Percentiles rank a stretch among this genome's conserved stretches.
These are phyloP conservation scores for Argyrosomus japonicus DNA, from an alignment of 2,113 vertebrate genomes.

Conservation along the genomic window DNA sequence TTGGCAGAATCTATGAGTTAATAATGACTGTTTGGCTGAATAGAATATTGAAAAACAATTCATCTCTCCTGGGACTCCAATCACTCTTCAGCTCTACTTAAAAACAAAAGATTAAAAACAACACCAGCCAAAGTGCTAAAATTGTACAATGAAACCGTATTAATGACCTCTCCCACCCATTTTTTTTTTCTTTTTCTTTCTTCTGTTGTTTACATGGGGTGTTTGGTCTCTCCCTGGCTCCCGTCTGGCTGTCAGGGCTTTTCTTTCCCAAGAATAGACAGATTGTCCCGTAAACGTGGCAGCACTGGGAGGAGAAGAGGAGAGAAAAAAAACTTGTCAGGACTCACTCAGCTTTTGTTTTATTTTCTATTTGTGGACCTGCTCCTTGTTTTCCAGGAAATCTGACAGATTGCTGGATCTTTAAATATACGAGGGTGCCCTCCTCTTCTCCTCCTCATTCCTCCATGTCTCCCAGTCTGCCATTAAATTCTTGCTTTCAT, in stretches of 20 bases:
- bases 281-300: constrained; percentile 69
- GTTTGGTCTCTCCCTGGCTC: constrained; percentile 52
- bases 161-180: constrained; percentile 16
- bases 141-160: constrained; percentile 14
- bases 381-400: constrained; percentile 41
- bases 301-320: constrained; percentile 36
- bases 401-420: constrained; percentile 30
- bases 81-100: background rate
- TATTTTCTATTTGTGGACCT: constrained; percentile 47
- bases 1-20: background rate
- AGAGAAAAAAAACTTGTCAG: constrained; percentile 12
- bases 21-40: background rate
- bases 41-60: background rate
- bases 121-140: background rate
- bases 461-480: background rate
- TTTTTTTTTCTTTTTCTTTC: background rate
- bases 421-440: constrained; percentile 27
- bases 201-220: constrained; percentile 39
- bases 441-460: background rate
- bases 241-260: constrained; percentile 52
- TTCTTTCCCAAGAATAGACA: constrained; percentile 60
- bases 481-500: background rate
- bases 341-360: constrained; percentile 51
- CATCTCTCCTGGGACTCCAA: background rate
- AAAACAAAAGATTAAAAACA: constrained; percentile 7